Percentiles rank a stretch among this genome's conserved stretches.
phyloP scores from a whole-genome alignment of 2,888 invertebrate species.

The Phyllotreta cruciferae region DNA sequence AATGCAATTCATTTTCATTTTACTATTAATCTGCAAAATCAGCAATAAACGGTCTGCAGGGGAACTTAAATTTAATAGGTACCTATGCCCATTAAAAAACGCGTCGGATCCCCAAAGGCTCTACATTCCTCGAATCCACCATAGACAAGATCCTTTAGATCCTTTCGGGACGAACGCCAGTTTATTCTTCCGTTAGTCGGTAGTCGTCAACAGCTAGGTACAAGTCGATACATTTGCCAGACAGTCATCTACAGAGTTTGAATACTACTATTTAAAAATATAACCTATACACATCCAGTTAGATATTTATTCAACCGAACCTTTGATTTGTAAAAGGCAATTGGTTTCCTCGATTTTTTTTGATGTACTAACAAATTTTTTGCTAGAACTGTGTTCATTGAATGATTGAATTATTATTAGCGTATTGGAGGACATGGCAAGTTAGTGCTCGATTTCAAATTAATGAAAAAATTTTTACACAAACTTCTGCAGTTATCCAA shows the following conservation, averaged over 20 bases:
- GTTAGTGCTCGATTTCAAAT: too few relatives aligned
- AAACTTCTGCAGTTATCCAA: background rate
- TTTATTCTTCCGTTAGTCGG: constrained; percentile 18
- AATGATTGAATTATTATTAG: too few relatives aligned
- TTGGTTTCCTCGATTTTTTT: too few relatives aligned
- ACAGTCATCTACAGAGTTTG: constrained; percentile 27
- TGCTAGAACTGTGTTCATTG: too few relatives aligned
- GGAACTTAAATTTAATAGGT: constrained; percentile 29
- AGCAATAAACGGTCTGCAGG: constrained; percentile 16
- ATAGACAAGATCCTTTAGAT: constrained; percentile 4
- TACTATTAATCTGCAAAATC: too few relatives aligned
- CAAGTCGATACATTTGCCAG: constrained; percentile 13
- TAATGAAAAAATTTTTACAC: background rate
- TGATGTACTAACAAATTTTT: too few relatives aligned
- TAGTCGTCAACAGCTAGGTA: constrained; percentile 3
- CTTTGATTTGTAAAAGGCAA: too few relatives aligned
- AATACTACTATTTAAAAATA: constrained; percentile 20
- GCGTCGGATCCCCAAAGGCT: constrained; percentile 12
- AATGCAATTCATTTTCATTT: too few relatives aligned
- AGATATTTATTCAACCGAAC: background rate
- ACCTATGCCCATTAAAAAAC: constrained; percentile 31
- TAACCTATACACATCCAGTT: constrained; percentile 15
- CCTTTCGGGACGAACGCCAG: constrained; percentile 9
- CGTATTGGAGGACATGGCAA: too few relatives aligned
- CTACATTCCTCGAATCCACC: constrained; percentile 12